Percentiles rank a stretch among this genome's conserved stretches.
These are phyloP conservation scores for Aix galericulata DNA, from an alignment of 2,113 vertebrate species.

Conservation along the genomic window DNA sequence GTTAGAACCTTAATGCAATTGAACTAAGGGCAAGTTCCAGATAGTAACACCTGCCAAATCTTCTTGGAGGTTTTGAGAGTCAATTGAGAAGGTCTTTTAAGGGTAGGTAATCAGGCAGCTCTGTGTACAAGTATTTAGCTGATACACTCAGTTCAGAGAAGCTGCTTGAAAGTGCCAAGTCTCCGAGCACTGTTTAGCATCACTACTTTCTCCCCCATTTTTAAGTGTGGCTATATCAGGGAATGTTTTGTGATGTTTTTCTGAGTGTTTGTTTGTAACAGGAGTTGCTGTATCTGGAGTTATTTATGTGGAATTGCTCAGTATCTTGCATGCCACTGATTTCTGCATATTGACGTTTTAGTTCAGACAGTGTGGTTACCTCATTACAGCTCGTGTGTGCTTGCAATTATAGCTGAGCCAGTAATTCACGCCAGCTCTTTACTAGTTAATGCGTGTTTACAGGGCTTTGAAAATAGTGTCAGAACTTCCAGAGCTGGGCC, in stretches of 20 bases:
- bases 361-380: not conserved
- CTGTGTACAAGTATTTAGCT: not conserved
- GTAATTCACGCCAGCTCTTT: not conserved
- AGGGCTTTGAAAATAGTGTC: not conserved
- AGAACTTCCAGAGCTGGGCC: not conserved
- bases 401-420: not conserved
- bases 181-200: not conserved
- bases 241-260: not conserved
- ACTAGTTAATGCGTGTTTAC: slow-evolving; percentile 9
- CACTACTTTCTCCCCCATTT: not conserved
- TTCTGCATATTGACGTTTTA: not conserved
- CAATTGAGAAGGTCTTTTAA: not conserved
- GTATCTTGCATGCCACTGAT: not conserved
- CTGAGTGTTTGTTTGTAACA: not conserved
- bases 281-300: not conserved
- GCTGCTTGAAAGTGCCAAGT: not conserved
- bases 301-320: not conserved
- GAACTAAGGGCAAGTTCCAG: not conserved
- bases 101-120: not conserved
- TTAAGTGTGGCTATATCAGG: not conserved
- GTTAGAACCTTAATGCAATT: not conserved
- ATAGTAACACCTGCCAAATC: slow-evolving; percentile 4
- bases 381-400: not conserved
- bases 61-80: slow-evolving; percentile 26
- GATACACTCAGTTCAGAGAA: not conserved